A percentile compares a stretch with the other conserved stretches of the same genome.
Evolutionary conservation across 2,113 vertebrate species (phyloP).

Genomic region (Paralichthys olivaceus): DNA sequence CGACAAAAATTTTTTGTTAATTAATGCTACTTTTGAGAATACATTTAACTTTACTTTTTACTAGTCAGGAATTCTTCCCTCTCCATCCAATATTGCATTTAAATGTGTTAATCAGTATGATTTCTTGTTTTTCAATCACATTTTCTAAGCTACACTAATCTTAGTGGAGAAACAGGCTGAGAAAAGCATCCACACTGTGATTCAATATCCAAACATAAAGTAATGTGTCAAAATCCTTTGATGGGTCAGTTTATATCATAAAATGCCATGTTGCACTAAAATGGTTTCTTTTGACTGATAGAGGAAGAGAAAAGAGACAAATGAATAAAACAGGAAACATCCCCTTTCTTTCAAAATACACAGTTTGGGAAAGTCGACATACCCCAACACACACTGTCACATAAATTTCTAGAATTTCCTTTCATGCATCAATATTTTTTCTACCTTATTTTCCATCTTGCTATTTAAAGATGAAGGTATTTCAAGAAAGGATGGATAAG

Average conservation of each 20-base stretch:
- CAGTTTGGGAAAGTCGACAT: background rate
- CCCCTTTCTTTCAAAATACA: slow-evolving; percentile 17
- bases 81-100: no score
- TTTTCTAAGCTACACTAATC: slow-evolving; percentile 13
- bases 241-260: background rate
- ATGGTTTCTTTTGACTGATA: background rate
- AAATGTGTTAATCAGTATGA: background rate
- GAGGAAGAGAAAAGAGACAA: background rate
- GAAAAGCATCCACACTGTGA: slow-evolving; percentile 33
- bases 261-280: slow-evolving; percentile 4
- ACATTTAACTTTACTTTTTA: background rate
- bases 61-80: no score
- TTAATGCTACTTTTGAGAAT: background rate
- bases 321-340: slow-evolving; percentile 15
- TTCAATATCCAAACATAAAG: slow-evolving; percentile 21
- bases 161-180: slow-evolving; percentile 6
- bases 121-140: background rate
- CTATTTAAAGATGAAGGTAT: slow-evolving; percentile 69
- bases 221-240: slow-evolving; percentile 11
- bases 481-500: slow-evolving; percentile 74
- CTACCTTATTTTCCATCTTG: slow-evolving; percentile 72
- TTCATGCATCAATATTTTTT: slow-evolving; percentile 68
- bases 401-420: slow-evolving; percentile 67
- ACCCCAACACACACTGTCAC: slow-evolving; percentile 21
- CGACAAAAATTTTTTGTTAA: background rate